phyloP scores from a whole-genome alignment of 1,140 invertebrate species.

The Caerostris extrusa region DNA sequence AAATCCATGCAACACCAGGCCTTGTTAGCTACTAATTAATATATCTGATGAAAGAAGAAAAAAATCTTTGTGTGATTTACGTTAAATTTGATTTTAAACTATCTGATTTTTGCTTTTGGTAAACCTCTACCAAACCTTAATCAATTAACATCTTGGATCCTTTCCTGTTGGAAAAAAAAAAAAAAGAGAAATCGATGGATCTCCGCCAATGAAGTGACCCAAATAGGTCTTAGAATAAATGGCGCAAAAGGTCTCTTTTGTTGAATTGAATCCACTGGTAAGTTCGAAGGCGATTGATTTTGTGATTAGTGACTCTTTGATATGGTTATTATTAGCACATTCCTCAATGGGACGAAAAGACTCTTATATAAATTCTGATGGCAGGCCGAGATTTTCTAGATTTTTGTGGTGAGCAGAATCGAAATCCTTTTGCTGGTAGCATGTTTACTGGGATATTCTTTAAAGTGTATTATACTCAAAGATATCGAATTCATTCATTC shows the following conservation, averaged over 20 bases:
- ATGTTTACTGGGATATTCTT: slow-evolving; percentile 1
- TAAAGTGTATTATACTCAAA: not conserved
- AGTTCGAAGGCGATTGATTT: slow-evolving; percentile 64
- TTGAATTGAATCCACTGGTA: slow-evolving; percentile 7
- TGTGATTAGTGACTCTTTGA: slow-evolving; percentile 71
- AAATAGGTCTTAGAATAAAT: slow-evolving; percentile 22
- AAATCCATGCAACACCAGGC: too few relatives aligned
- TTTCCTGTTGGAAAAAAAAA: not conserved
- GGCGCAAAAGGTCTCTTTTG: slow-evolving; percentile 53
- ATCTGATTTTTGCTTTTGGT: too few relatives aligned
- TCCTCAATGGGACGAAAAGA: slow-evolving; percentile 53
- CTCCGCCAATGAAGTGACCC: slow-evolving; percentile 35
- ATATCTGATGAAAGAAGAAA: too few relatives aligned
- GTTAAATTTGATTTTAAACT: too few relatives aligned
- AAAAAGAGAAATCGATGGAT: slow-evolving; percentile 23
- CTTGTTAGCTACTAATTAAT: too few relatives aligned
- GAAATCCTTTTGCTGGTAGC: not conserved
- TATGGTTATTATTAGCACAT: slow-evolving; percentile 70
- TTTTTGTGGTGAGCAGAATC: not conserved
- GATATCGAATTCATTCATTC: not conserved
- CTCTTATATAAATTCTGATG: slow-evolving; percentile 36
- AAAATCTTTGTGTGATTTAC: too few relatives aligned
- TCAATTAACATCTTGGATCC: slow-evolving; percentile 37
- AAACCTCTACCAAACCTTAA: not conserved
- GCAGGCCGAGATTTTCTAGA: slow-evolving; percentile 24